Evolutionary conservation across 2,888 invertebrate genomes (phyloP), one percentile per base, ranked within the genome.

Genomic region (Chydorus sphaericus): DNA sequence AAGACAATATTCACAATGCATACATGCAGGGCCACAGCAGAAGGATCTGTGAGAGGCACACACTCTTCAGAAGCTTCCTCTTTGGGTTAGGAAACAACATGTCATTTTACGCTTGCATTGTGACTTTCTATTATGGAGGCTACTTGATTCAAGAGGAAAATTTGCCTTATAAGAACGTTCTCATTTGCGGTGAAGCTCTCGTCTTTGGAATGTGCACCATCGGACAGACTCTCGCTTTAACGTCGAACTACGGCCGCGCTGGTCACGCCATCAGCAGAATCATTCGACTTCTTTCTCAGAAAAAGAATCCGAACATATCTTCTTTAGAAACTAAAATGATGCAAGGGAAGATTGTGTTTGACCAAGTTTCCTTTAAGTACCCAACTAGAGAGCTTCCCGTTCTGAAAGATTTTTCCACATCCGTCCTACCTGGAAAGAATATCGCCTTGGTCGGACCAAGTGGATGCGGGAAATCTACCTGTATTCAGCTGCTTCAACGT

Each of bases 381-480:
- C 91, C 91, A 1, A 83, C 85, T 0, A 77, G 91, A 18, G 83
- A 85, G 61, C 77, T 79, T 54, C 75, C 78, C 53, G 83, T 92
- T 5, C 71, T 93, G 14, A 78, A 81, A 58, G 82, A 82, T 1
- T 69, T 88, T 30, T 77, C 80, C 59, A 71, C 88, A 36, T 71
- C 75, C 50, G 80, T 88, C 6, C 74, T 77, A 44, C 74, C 77
- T 31, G 85, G 85, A 1, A 76, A 79, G 63, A 83, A 83, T 29
- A 77, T 88, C 2, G 88, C 84, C 0, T 68, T 85, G n/a, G 84
- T 84, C 54, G 64, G 64, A 16, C 61, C 59, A 5, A 58, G 80
- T 59, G 87, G 87, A 10, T 86, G 85, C 63, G 87, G 87, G 20
- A 88, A 88, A 68, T 85, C 85, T 2, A 88, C 87, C 0, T 81